Conservation (phyloP, 2,888 invertebrate species). For the Meteorus colon region DNA sequence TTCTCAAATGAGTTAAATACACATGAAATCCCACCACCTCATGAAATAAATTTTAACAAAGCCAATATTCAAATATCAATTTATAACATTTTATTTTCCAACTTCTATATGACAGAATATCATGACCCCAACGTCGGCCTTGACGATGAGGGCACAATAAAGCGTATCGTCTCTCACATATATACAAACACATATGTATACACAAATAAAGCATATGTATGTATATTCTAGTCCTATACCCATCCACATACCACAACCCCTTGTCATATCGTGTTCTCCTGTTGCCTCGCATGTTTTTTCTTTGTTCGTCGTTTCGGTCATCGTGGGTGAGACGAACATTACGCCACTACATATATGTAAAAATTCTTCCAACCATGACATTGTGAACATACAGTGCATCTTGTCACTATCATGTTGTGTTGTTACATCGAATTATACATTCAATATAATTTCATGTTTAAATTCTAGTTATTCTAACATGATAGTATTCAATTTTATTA, state of each 20-base stretch:
- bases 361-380: slow-evolving; percentile 7
- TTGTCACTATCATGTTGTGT: background rate
- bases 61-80: too few species aligned
- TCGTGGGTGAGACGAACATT: background rate
- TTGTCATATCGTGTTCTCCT: slow-evolving; percentile 65
- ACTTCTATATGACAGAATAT: background rate
- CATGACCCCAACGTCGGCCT: slow-evolving; percentile 59
- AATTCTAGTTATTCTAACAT: background rate
- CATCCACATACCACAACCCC: slow-evolving; percentile 50
- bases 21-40: too few species aligned
- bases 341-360: background rate
- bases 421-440: background rate
- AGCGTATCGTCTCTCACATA: slow-evolving; percentile 1
- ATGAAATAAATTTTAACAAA: too few species aligned
- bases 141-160: slow-evolving; percentile 46
- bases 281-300: slow-evolving; percentile 70
- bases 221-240: slow-evolving; percentile 29
- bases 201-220: background rate
- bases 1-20: too few species aligned
- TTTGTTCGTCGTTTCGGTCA: slow-evolving; percentile 67
- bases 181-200: background rate
- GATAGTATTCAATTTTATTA: background rate
- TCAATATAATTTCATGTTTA: background rate
- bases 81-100: background rate
- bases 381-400: background rate